Conservation (phyloP, 2,888 invertebrate genomes). For the Dicyrtoma fusca region DNA sequence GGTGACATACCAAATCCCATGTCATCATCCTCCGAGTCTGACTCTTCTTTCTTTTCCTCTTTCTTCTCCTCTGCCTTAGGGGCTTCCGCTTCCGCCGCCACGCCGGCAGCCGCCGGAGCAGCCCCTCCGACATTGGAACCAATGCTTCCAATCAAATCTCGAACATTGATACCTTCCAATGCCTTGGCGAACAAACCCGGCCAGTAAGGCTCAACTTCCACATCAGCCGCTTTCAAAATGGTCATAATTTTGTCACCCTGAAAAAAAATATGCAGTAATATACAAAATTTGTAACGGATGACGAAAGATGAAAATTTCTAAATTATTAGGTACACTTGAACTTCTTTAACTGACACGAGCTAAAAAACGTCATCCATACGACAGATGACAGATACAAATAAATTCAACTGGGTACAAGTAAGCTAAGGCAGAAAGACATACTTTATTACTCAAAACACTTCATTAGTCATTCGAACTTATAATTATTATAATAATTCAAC, state of each 20-base stretch:
- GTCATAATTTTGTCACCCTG: conserved; percentile 97
- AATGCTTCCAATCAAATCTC: conserved; percentile 89
- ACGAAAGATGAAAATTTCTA: no score
- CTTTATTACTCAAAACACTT: no score
- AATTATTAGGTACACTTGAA: no score
- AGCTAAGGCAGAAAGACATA: no score
- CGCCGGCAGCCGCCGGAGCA: conserved; percentile 64
- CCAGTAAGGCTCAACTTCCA: conserved; percentile 98
- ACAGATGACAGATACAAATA: no score
- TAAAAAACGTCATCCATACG: no score
- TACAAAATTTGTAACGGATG: no score
- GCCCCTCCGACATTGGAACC: conserved; percentile 88
- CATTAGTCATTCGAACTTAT: no score
- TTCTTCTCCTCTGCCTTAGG: conserved; percentile 63
- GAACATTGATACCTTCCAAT: conserved; percentile 89
- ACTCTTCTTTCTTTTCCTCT: conserved; percentile 73
- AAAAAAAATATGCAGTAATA: no score
- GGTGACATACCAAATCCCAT: conserved; percentile 75
- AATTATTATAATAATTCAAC: no score
- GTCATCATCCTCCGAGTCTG: conserved; percentile 82
- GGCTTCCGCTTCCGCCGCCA: conserved; percentile 63
- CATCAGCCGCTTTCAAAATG: conserved; percentile 93
- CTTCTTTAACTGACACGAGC: no score
- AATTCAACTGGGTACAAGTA: no score
- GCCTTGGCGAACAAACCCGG: conserved; percentile 97